Conservation (phyloP, 53 echinoderm and acorn worm species). For the Glandiceps talaboti region DNA sequence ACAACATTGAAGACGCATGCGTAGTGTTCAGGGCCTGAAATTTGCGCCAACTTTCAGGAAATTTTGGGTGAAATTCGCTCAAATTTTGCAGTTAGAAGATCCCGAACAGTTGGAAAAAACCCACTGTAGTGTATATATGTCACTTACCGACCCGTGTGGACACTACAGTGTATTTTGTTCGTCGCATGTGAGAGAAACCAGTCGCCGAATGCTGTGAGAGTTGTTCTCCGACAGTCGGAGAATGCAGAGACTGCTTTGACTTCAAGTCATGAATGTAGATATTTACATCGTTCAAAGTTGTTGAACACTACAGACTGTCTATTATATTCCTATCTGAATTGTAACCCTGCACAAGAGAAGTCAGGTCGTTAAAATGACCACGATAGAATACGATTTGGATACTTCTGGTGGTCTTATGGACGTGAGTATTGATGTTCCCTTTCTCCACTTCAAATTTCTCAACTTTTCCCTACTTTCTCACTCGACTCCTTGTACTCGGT, state of each 20-base stretch:
- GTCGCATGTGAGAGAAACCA: no score
- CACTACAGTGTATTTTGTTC: no score
- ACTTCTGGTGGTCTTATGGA: conserved; percentile 96
- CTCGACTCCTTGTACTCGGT: no score
- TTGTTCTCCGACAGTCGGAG: background rate
- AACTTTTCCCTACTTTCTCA: conserved; percentile 8
- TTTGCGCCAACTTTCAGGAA: background rate
- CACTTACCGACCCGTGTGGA: background rate
- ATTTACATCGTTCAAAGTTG: background rate
- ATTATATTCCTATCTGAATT: background rate
- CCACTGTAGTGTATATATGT: background rate
- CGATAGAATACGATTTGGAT: conserved; percentile 91
- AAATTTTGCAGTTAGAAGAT: background rate
- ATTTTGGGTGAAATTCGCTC: background rate
- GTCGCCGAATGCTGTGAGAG: background rate
- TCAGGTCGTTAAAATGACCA: conserved; percentile 38
- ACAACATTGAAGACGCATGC: background rate
- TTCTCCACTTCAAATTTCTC: background rate
- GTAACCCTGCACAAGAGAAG: background rate
- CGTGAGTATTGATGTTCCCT: conserved; percentile 34
- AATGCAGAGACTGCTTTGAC: background rate
- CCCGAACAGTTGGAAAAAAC: background rate
- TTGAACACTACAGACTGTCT: background rate
- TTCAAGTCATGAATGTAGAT: background rate
- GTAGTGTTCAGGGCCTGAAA: background rate